Evolutionary conservation across 2,888 invertebrate species (phyloP).

Genomic region (Esperia sulphurella): DNA sequence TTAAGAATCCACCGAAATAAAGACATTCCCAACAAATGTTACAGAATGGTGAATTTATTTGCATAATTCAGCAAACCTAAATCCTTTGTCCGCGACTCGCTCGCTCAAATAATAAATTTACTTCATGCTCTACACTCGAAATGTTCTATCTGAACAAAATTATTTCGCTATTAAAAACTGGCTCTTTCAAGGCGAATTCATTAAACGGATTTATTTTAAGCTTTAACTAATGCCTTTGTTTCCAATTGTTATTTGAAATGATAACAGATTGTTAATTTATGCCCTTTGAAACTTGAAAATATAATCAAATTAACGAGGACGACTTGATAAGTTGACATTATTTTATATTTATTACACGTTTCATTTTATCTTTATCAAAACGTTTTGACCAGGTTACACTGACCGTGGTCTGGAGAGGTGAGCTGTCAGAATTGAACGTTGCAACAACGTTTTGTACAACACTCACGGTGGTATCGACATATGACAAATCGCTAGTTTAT

Average conservation of each 20-base stretch:
- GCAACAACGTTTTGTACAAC: too few relatives aligned
- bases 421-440: too few relatives aligned
- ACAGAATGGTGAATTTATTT: constrained; percentile 78
- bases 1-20: constrained; percentile 74
- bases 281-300: not conserved
- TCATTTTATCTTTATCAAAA: too few relatives aligned
- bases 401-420: too few relatives aligned
- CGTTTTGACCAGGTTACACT: too few relatives aligned
- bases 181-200: constrained; percentile 41
- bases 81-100: constrained; percentile 72
- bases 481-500: too few relatives aligned
- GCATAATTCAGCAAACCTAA: constrained; percentile 76
- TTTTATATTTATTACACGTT: not conserved
- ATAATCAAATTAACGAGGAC: not conserved
- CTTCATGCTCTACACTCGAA: constrained; percentile 66
- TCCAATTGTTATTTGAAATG: constrained; percentile 19
- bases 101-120: constrained; percentile 73
- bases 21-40: constrained; percentile 77
- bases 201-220: constrained; percentile 19
- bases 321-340: not conserved
- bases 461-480: too few relatives aligned
- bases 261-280: not conserved
- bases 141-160: constrained; percentile 67
- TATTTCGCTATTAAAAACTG: constrained; percentile 63
- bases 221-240: constrained; percentile 27